phyloP scores from a whole-genome alignment of 2,888 invertebrate genomes.

The Tipula helvola region DNA sequence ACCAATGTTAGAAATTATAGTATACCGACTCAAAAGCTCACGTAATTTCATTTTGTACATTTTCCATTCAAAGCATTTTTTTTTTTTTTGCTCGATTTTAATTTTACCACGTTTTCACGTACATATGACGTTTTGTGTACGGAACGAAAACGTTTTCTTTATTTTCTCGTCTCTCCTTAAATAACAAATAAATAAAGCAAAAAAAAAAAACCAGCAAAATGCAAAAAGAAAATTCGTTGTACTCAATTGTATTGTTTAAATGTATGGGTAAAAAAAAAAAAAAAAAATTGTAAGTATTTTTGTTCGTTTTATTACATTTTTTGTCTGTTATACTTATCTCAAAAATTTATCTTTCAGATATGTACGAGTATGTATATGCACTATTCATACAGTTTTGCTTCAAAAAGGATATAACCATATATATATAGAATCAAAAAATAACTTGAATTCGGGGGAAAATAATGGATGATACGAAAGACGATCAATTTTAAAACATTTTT shows the following conservation, averaged over 20 bases:
- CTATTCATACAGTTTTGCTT: not conserved
- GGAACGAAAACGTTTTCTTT: not conserved
- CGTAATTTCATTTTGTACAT: not conserved
- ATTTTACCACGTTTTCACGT: constrained; percentile 4
- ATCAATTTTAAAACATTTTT: not conserved
- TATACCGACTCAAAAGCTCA: not conserved
- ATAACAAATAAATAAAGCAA: not conserved
- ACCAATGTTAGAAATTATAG: not conserved
- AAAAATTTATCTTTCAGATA: not conserved
- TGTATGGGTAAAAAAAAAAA: not conserved
- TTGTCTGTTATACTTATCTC: not conserved
- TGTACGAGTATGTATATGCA: not conserved
- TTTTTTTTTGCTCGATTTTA: not conserved
- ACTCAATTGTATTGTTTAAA: not conserved
- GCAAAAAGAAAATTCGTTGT: not conserved
- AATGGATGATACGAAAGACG: not conserved
- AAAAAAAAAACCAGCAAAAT: not conserved
- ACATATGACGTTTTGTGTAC: not conserved
- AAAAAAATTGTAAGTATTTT: not conserved
- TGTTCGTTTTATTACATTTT: not conserved
- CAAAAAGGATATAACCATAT: not conserved
- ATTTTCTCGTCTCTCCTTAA: not conserved
- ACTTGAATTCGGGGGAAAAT: not conserved
- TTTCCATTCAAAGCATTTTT: not conserved
- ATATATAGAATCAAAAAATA: not conserved